Evolutionary conservation across 2,113 vertebrate species (phyloP), one percentile per base, ranked within the genome.

Genomic region (Microtus ochrogaster): DNA sequence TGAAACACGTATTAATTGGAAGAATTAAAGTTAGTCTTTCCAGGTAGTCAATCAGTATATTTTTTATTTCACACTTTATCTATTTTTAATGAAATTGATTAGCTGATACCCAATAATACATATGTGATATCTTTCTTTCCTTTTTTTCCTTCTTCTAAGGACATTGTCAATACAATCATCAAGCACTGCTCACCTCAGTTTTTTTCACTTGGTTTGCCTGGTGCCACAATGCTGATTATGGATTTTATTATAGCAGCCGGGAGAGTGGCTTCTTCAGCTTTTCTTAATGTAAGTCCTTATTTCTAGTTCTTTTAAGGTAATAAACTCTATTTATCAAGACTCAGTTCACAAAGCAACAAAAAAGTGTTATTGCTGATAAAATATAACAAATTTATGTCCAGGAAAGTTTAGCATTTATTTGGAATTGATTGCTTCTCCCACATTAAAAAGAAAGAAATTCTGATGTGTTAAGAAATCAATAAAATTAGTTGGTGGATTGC

Each of bases 111-210:
- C 39, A 96, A 55, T 39, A 89, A 92, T 96, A 76, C 58, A 79
- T 91, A 72, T 93, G n/a, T 96, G 73, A 84, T 91, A 28, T 93
- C 24, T 79, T 81, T 94, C 19, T 14, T 92, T 91, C 90, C 96
- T 95, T 74, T 72, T 72, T 92, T 97, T 98, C 84, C 96, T 91
- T 86, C 91, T 86, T 83, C 36, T 41, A 98, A 99, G 99, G 99
- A 99, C 98, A 99, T 99, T 97, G 99, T 99, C 95, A 99, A 99
- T 98, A 99, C 99, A 97, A 99, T 99, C 98, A 99, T 99, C 98
- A 99, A 99, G 93, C 99, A 99, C 98, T 99, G 99, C 94, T 99
- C 99, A 96, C 99, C 99, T 94, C 99, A 99, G 0, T 99, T 99
- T 98, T 99, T 99, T 98, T 99, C 99, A 65, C 99, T 99, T 86